Evolutionary conservation across 2,888 invertebrate genomes (phyloP).

Genomic region (Tyria jacobaeae): DNA sequence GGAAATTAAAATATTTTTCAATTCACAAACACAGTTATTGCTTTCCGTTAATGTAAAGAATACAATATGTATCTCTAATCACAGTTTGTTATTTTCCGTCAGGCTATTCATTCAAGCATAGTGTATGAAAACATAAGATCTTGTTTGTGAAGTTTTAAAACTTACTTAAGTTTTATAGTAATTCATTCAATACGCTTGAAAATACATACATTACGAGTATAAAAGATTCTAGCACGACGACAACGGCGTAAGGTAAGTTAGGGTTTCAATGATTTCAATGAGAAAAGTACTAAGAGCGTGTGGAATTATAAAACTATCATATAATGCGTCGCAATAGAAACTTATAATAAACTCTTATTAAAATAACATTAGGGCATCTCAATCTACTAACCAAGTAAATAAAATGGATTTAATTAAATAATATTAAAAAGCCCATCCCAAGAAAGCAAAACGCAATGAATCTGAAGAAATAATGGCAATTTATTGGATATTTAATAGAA

Average conservation of each 20-base stretch:
- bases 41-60: no score
- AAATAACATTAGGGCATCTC: constrained; percentile 45
- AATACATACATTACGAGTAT: constrained; percentile 23
- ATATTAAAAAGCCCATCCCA: constrained; percentile 49
- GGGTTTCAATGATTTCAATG: background rate
- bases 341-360: constrained; percentile 55
- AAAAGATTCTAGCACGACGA: constrained; percentile 66
- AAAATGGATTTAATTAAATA: constrained; percentile 38
- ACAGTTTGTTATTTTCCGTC: background rate
- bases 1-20: background rate
- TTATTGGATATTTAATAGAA: constrained; percentile 7
- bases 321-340: constrained; percentile 72
- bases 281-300: background rate
- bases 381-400: constrained; percentile 45
- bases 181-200: constrained; percentile 32
- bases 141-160: background rate
- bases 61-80: no score
- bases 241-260: background rate
- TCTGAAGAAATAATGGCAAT: constrained; percentile 52
- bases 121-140: constrained; percentile 20
- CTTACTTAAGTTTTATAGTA: background rate
- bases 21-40: background rate
- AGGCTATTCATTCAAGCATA: constrained; percentile 24
- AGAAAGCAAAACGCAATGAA: constrained; percentile 45
- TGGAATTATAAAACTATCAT: constrained; percentile 10